phyloP scores from a whole-genome alignment of 2,888 invertebrate species.

The Ormyrus rosae region DNA sequence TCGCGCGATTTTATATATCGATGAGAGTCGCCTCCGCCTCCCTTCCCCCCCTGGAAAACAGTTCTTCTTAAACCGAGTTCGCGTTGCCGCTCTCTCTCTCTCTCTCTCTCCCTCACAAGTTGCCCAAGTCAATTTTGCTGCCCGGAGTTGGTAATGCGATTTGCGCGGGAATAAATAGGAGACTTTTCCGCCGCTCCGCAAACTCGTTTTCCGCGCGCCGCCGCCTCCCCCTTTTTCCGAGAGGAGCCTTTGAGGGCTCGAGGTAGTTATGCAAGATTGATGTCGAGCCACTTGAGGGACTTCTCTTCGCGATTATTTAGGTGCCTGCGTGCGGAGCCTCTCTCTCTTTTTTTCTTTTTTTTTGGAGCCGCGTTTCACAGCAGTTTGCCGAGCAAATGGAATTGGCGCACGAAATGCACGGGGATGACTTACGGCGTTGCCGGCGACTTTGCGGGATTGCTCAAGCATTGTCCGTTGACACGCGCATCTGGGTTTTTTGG shows the following conservation, averaged over 20 bases:
- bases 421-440: too few relatives aligned
- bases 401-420: neutral
- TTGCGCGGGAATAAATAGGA: constrained; percentile 74
- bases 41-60: constrained; percentile 64
- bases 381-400: constrained; percentile 10
- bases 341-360: neutral
- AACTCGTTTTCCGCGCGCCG: constrained; percentile 40
- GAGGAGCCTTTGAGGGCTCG: constrained; percentile 6
- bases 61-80: constrained; percentile 75
- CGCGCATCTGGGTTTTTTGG: too few relatives aligned
- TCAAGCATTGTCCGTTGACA: too few relatives aligned
- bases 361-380: neutral
- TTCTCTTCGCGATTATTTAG: constrained; percentile 31
- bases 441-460: too few relatives aligned
- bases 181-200: constrained; percentile 54
- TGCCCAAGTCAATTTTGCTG: constrained; percentile 75
- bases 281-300: constrained; percentile 13
- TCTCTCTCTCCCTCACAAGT: constrained; percentile 64
- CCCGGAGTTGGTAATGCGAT: constrained; percentile 75
- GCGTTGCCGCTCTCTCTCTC: constrained; percentile 65
- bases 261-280: constrained; percentile 40
- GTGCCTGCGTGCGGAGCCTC: neutral
- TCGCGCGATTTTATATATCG: constrained; percentile 67
- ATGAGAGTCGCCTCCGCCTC: constrained; percentile 57
- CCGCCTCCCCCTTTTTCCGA: neutral